phyloP scores from a whole-genome alignment of 2,113 vertebrate species.

The Manacus vitellinus region DNA sequence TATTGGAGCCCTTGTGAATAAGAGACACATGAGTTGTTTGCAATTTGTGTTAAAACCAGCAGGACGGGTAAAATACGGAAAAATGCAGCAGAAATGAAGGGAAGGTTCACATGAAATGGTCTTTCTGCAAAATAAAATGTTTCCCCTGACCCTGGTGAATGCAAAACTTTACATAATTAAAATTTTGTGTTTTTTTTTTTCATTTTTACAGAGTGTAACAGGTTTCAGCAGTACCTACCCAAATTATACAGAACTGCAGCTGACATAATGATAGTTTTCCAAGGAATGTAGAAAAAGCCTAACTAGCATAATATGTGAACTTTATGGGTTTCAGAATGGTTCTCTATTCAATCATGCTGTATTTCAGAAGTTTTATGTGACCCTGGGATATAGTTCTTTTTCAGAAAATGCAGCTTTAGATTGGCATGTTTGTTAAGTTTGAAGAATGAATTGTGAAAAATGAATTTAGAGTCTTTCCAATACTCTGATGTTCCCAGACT shows the following conservation, averaged over 20 bases:
- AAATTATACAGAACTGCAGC: background rate
- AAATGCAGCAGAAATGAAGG: background rate
- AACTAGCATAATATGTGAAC: background rate
- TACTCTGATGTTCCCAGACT: background rate
- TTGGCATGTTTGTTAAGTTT: background rate
- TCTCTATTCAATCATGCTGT: background rate
- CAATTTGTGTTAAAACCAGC: background rate
- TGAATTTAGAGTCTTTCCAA: background rate
- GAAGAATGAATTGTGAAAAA: background rate
- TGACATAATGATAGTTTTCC: background rate
- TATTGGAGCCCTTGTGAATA: rapidly evolving
- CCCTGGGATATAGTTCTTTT: background rate
- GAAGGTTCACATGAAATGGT: background rate
- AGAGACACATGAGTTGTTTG: background rate
- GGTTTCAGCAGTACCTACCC: background rate
- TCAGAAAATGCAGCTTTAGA: background rate
- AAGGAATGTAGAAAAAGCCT: background rate
- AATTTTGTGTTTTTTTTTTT: background rate
- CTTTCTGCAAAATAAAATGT: background rate
- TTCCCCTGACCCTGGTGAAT: background rate
- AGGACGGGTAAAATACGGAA: background rate
- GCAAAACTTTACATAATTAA: background rate
- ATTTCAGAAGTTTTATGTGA: background rate
- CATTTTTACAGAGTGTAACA: background rate
- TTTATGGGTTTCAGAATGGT: background rate